Conservation (phyloP, 1,140 invertebrate species). For the Pseudoatta argentina region DNA sequence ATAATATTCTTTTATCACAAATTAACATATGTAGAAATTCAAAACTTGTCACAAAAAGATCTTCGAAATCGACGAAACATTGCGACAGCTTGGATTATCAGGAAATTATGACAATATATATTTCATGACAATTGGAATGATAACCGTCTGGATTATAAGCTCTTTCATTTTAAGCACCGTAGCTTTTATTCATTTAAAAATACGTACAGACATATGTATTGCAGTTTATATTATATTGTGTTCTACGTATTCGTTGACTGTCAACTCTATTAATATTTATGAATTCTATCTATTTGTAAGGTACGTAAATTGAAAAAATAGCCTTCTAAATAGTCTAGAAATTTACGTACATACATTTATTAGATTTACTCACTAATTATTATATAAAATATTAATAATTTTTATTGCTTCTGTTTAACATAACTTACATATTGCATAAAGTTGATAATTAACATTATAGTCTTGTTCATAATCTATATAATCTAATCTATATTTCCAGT, state of each 20-base stretch:
- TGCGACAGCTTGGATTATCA: constrained; percentile 6
- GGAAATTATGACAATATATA: constrained; percentile 1
- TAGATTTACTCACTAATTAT: too few relatives aligned
- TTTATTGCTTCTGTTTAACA: background rate
- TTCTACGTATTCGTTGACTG: background rate
- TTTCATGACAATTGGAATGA: background rate
- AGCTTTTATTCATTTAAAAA: background rate
- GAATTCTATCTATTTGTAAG: constrained; percentile 28
- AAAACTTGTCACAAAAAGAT: constrained; percentile 23
- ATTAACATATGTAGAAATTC: background rate
- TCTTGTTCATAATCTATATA: too few relatives aligned
- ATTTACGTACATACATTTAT: background rate
- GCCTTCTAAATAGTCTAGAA: background rate
- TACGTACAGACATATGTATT: too few relatives aligned
- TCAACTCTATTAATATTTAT: background rate
- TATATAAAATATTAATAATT: background rate
- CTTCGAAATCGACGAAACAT: constrained; percentile 48
- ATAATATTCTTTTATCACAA: too few relatives aligned
- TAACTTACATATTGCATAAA: background rate
- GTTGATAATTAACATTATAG: background rate
- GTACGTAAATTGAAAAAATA: constrained; percentile 37
- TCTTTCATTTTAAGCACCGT: background rate
- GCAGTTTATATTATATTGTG: background rate
- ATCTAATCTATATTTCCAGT: too few relatives aligned
- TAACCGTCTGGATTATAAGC: background rate